Percentiles rank a stretch among this genome's conserved stretches.
Conservation (phyloP, 1,140 invertebrate species). For the Gonatopus flavifemur region DNA sequence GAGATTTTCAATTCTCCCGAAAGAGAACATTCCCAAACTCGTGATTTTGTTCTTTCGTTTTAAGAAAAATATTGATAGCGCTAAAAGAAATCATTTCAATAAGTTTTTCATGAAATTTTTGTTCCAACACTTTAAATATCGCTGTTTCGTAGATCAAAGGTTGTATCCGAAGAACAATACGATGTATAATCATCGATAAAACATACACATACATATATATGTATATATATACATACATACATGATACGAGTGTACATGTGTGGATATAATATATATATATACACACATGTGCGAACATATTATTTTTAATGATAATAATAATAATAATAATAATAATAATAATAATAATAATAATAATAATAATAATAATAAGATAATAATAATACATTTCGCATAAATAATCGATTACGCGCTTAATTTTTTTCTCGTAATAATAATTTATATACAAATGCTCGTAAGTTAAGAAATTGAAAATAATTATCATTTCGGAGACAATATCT, state of each 20-base stretch:
- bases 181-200: slow-evolving; percentile 50
- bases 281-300: slow-evolving; percentile 51
- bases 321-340: no score
- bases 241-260: slow-evolving; percentile 12
- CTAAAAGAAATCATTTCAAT: no score
- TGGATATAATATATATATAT: slow-evolving; percentile 49
- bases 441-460: slow-evolving; percentile 47
- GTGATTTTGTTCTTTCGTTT: no score
- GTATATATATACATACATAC: slow-evolving; percentile 1
- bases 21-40: no score
- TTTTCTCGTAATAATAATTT: slow-evolving; percentile 32
- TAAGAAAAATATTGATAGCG: no score
- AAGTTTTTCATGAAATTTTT: no score
- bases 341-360: no score
- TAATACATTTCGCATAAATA: slow-evolving; percentile 47
- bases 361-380: no score
- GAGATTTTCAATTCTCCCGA: no score
- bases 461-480: slow-evolving; percentile 53
- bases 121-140: no score
- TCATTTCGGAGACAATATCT: slow-evolving; percentile 20
- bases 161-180: slow-evolving; percentile 51
- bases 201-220: slow-evolving; percentile 14
- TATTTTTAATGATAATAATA: slow-evolving; percentile 26
- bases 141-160: no score
- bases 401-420: slow-evolving; percentile 51